Conservation (phyloP, 2,888 invertebrate genomes). For the Pammene fasciana region DNA sequence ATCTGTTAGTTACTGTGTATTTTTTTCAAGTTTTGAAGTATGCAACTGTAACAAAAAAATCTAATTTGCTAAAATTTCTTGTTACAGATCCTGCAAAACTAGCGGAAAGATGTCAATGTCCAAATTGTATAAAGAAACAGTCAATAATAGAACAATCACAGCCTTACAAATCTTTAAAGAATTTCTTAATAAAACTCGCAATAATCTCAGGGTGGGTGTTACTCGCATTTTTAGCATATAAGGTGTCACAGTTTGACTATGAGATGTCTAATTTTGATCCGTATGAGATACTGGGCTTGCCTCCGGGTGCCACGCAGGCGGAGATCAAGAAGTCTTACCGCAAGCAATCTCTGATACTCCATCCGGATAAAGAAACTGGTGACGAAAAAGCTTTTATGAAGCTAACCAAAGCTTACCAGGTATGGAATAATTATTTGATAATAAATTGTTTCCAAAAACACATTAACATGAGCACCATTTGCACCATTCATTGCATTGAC, state of each 20-base stretch:
- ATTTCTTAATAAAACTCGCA: conserved; percentile 89
- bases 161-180: conserved; percentile 93
- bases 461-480: too few species aligned
- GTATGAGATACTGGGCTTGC: conserved; percentile 96
- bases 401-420: conserved; percentile 96
- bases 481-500: too few species aligned
- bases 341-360: conserved; percentile 94
- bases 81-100: conserved; percentile 89
- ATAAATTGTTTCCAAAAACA: too few species aligned
- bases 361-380: conserved; percentile 99
- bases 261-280: conserved; percentile 99
- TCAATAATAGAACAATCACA: conserved; percentile 91
- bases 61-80: not conserved
- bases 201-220: conserved; percentile 93
- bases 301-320: conserved; percentile 91
- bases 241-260: conserved; percentile 98
- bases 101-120: conserved; percentile 93
- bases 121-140: conserved; percentile 93
- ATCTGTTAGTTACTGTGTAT: too few species aligned
- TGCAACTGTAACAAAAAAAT: not conserved
- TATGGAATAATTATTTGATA: conserved; percentile 56
- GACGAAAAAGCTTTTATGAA: conserved; percentile 99
- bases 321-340: conserved; percentile 98
- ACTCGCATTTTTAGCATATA: conserved; percentile 91
- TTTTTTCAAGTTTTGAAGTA: too few species aligned